Evolutionary conservation across 1,140 invertebrate species (phyloP).

Genomic region (Adelges cooleyi): DNA sequence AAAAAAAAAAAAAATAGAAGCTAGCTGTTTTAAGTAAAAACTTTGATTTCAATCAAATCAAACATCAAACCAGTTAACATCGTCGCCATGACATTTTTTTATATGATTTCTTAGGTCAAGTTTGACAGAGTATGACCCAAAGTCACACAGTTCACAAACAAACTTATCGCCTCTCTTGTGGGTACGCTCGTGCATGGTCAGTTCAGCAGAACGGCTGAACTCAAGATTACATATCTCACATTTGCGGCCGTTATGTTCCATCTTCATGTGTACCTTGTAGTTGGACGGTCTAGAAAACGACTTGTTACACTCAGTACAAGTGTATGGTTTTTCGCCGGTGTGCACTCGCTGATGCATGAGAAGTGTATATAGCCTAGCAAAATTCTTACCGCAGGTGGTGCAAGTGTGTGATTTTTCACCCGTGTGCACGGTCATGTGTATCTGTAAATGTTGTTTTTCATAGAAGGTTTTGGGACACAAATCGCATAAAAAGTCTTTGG

Average conservation of each 20-base stretch:
- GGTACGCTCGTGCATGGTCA: too few species aligned
- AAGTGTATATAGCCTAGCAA: conserved; percentile 7
- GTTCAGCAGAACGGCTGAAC: too few species aligned
- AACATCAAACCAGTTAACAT: too few species aligned
- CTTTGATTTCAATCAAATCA: too few species aligned
- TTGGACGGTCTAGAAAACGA: background rate
- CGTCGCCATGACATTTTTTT: too few species aligned
- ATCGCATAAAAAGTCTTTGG: conserved; percentile 27
- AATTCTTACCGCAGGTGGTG: background rate
- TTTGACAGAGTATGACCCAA: too few species aligned
- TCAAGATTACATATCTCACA: too few species aligned
- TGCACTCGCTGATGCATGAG: conserved; percentile 44
- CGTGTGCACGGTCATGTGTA: conserved; percentile 55
- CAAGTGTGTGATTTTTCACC: conserved; percentile 35
- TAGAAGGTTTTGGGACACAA: conserved; percentile 12
- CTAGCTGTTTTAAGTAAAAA: too few species aligned
- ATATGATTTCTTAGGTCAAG: too few species aligned
- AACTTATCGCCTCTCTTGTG: too few species aligned
- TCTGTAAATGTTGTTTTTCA: conserved; percentile 46
- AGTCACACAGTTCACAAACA: too few species aligned
- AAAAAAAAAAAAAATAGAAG: too few species aligned
- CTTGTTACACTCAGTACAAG: conserved; percentile 9
- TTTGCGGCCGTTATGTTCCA: background rate
- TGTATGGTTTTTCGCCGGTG: conserved; percentile 30
- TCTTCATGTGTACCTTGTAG: conserved; percentile 1